Evolutionary conservation across 2,113 vertebrate species (phyloP), one percentile per base, ranked within the genome.

Genomic region (Madoqua kirkii): DNA sequence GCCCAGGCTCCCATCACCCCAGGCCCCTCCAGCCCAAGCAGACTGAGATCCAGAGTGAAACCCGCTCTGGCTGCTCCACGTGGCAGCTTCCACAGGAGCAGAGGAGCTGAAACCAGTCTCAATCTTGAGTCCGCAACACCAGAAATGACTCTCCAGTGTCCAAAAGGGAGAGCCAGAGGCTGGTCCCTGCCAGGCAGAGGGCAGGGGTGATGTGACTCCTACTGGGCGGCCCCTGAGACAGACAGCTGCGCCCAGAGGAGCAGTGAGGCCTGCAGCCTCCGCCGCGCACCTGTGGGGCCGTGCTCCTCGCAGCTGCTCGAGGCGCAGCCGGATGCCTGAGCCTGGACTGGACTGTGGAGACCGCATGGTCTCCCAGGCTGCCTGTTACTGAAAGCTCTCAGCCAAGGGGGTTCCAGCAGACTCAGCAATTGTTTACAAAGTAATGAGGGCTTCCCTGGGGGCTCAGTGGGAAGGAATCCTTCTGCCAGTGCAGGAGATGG

Each of bases 311-410:
- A 84, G 52, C 88, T 14, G 10, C 45, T 40, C 0, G 16, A 5
- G 7, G 67, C 0, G 0, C 23, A 12, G 74, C 36, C 36, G 5
- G 14, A 67, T 57, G 11, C 13, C 33, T 0, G 1, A 0, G 21
- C 48, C 76, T 50, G 45, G 40, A 43, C 45, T 1, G 7, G 31
- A 0, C 14, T 1, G 15, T 6, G 17, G 1, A 19, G n/a, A 21
- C 2, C 0, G 11, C 23, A 2, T 1, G n/a, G 31, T 3, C 67
- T 14, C 67, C 43, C 7, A 17, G 71, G 71, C 71, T 43, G 36
- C 71, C 71, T 43, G 36, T 74, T 14, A 74, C 71, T 14, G 71
- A 43, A 13, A 23, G 71, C 40, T 1, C 33, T 48, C 2, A 0
- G n/a, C 1, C 11, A 10, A 11, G 16, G 23, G 8, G 25, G 10